phyloP scores from a whole-genome alignment of 2,888 invertebrate genomes.

The Drosophila mulleri region DNA sequence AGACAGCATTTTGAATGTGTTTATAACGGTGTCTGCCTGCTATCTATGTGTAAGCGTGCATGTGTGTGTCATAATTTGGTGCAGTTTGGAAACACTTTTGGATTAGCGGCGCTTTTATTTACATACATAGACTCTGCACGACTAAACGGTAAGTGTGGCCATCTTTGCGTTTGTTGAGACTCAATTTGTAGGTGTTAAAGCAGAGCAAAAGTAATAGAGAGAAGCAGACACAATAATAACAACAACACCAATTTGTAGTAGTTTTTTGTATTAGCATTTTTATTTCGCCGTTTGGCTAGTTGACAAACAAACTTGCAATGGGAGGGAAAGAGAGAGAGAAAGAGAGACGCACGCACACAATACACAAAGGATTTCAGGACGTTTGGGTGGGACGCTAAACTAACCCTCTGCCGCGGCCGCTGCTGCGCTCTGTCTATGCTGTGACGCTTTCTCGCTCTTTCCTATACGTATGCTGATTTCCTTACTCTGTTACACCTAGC shows the following conservation, averaged over 20 bases:
- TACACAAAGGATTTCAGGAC: conserved; percentile 75
- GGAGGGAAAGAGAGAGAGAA: not conserved
- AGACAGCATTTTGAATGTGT: conserved; percentile 38
- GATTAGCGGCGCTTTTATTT: conserved; percentile 68
- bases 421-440: conserved; percentile 43
- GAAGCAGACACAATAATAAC: conserved; percentile 30
- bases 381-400: conserved; percentile 70
- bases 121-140: conserved; percentile 33
- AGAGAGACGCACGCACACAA: conserved; percentile 37
- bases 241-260: conserved; percentile 65
- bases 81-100: conserved; percentile 49
- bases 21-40: conserved; percentile 37
- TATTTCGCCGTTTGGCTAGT: conserved; percentile 67
- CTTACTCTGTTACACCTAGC: conserved; percentile 34
- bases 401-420: conserved; percentile 55
- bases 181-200: conserved; percentile 53
- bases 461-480: conserved; percentile 26
- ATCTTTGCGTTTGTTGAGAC: conserved; percentile 34
- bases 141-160: conserved; percentile 70
- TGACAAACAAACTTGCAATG: conserved; percentile 68
- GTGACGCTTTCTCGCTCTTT: conserved; percentile 25
- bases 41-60: conserved; percentile 7
- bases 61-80: conserved; percentile 51
- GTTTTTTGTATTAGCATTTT: conserved; percentile 78
- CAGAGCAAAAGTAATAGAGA: conserved; percentile 6